Percentiles rank a stretch among this genome's conserved stretches.
Conservation (phyloP, 2,888 invertebrate species). For the Polyommatus icarus region DNA sequence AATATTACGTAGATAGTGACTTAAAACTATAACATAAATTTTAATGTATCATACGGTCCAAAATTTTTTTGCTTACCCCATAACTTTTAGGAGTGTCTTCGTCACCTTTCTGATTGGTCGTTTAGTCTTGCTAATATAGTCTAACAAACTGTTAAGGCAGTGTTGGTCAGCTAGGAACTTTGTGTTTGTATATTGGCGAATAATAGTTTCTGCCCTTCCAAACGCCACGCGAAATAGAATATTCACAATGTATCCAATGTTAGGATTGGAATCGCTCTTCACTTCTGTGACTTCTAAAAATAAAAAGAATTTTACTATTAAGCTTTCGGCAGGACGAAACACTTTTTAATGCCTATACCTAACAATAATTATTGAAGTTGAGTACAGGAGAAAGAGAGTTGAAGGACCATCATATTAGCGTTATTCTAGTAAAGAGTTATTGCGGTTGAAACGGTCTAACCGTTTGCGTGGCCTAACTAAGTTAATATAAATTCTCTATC, state of each 20-base stretch:
- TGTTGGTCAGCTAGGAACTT: neutral
- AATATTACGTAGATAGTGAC: conserved; percentile 16
- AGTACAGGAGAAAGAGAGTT: too few species aligned
- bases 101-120: conserved; percentile 4
- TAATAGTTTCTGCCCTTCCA: neutral
- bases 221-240: neutral
- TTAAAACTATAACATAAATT: too few species aligned
- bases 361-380: neutral
- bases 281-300: neutral
- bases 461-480: too few species aligned
- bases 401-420: too few species aligned
- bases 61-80: neutral
- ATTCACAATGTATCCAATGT: conserved; percentile 1
- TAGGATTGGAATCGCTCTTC: neutral
- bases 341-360: neutral
- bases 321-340: neutral
- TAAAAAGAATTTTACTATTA: neutral
- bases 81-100: neutral
- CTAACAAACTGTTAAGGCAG: neutral
- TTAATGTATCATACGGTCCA: too few species aligned
- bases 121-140: neutral
- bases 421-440: too few species aligned
- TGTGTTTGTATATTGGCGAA: neutral
- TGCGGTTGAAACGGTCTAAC: too few species aligned
- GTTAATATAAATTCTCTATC: too few species aligned